Evolutionary conservation across 2,113 vertebrate species (phyloP), one percentile per base, ranked within the genome.

Genomic region (Etia nguti): DNA sequence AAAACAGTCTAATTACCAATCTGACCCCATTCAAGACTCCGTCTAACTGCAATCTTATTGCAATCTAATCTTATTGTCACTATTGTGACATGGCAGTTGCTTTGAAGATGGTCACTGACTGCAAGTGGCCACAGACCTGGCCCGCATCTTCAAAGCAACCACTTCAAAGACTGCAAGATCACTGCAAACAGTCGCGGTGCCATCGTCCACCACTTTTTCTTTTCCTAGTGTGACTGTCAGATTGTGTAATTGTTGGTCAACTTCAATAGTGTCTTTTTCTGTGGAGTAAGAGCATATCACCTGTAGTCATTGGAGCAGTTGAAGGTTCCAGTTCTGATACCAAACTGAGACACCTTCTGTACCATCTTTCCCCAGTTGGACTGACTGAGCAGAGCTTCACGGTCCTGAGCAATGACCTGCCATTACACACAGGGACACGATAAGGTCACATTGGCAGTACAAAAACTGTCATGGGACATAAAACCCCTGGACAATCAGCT

Each of bases 291-390:
- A 18, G 13, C 13, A 13, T 11, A 79, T 94, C 86, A 99, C 98
- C 97, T 98, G 92, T 97, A 96, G 89, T 99, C 98, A 95, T 95
- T 97, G 79, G 99, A 99, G 90, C 98, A 99, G 96, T 99, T 99
- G 73, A 99, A 99, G 73, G 97, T 99, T 92, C 99, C 99, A 20
- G 99, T 98, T 82, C 99, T 97, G 93, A 99, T 99, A 84, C 98
- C 98, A 80, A 99, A 99, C 94, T 97, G 97, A 22, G 99, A 99
- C 3, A 99, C 98, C 89, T 99, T 99, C 96, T 98, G 98, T 55
- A 99, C 98, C 98, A 99, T 98, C 94, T 98, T 98, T 86, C 97
- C 97, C 99, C 99, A 99, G 93, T 97, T 98, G 83, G 97, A 96
- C 93, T 96, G 97, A 92, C 97, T 97, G 90, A 99, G 96, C 86